phyloP scores from a whole-genome alignment of 2,113 vertebrate genomes.

The Redunca redunca region DNA sequence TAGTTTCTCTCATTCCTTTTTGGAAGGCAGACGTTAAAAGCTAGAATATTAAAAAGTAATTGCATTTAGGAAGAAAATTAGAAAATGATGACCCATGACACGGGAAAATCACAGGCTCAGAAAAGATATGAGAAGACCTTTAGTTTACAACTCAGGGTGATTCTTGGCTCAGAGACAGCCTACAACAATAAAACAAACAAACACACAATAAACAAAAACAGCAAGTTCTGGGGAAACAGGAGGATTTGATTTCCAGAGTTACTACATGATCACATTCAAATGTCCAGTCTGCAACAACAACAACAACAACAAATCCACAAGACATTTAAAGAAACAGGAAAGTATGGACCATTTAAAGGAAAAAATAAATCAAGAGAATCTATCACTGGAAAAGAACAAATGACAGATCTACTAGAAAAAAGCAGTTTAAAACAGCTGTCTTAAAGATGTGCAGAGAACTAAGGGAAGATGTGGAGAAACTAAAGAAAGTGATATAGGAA shows the following conservation, averaged over 20 bases:
- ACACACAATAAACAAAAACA: not conserved
- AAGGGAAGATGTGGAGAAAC: not conserved
- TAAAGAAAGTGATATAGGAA: not conserved
- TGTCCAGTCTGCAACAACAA: not conserved
- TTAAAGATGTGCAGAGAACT: not conserved
- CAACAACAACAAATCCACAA: not conserved
- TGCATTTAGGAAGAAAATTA: not conserved
- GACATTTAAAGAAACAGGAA: not conserved
- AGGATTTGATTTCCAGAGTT: not conserved
- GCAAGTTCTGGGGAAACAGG: not conserved
- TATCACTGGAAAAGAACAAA: not conserved
- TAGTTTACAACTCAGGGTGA: not conserved
- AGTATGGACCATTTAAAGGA: not conserved
- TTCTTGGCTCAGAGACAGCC: not conserved
- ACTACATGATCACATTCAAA: not conserved
- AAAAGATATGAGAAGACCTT: not conserved
- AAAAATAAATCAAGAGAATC: not conserved
- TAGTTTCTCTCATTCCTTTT: not conserved
- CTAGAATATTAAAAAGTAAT: not conserved
- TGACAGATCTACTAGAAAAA: not conserved
- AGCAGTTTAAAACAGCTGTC: not conserved
- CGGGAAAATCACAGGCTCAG: not conserved
- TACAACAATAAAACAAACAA: not conserved
- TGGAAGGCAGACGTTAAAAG: not conserved
- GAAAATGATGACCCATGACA: not conserved